A percentile compares a stretch with the other conserved stretches of the same genome.
phyloP scores from a whole-genome alignment of 2,888 invertebrate species.

The Podotricha telesiphe region DNA sequence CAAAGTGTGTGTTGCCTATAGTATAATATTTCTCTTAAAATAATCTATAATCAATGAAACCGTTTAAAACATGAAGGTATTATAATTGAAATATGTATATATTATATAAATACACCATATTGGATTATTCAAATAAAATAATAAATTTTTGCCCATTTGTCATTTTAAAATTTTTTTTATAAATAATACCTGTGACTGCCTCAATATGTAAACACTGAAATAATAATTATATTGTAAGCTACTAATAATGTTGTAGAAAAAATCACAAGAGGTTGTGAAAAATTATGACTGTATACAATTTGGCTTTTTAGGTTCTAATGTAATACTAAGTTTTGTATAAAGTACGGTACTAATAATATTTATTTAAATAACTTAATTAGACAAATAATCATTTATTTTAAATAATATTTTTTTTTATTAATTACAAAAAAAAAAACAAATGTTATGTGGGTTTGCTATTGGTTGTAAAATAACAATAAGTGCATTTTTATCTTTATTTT shows the following conservation, averaged over 20 bases:
- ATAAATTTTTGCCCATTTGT: neutral
- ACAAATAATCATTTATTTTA: conserved; percentile 3
- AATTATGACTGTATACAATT: conserved; percentile 33
- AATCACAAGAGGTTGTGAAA: conserved; percentile 27
- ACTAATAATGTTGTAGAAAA: neutral
- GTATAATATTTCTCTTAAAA: neutral
- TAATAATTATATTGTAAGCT: conserved; percentile 13
- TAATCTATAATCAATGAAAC: neutral
- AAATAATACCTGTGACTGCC: conserved; percentile 20
- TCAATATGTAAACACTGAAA: conserved; percentile 21
- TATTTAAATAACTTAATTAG: conserved; percentile 18
- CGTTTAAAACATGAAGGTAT: conserved; percentile 10
- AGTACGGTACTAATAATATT: conserved; percentile 21
- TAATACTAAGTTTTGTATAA: conserved; percentile 16
- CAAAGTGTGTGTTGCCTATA: conserved; percentile 15
- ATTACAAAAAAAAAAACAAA: conserved; percentile 8
- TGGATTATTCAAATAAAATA: neutral
- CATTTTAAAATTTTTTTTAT: neutral
- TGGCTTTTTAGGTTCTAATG: conserved; percentile 35
- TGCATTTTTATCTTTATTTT: neutral
- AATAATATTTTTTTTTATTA: neutral
- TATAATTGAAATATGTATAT: neutral
- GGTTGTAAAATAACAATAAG: conserved; percentile 7
- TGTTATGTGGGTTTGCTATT: neutral
- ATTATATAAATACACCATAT: neutral